Evolutionary conservation across 2,113 vertebrate species (phyloP).

Genomic region (Propithecus coquereli): DNA sequence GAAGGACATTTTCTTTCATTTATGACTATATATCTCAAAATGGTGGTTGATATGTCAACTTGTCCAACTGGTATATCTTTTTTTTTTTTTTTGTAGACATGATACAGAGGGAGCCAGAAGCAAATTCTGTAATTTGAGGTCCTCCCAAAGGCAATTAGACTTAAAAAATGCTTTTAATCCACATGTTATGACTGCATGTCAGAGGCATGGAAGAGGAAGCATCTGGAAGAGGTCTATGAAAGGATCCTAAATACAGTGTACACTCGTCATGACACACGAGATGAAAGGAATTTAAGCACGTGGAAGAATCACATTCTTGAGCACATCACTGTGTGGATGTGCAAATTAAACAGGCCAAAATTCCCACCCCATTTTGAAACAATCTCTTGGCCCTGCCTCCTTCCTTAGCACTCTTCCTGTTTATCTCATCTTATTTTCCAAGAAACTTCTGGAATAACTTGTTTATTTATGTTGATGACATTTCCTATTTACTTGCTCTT

Average conservation of each 20-base stretch:
- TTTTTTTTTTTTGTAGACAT: background rate
- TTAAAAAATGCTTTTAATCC: background rate
- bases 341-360: background rate
- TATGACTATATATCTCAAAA: constrained; percentile 6
- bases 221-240: background rate
- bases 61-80: background rate
- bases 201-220: background rate
- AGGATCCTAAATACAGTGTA: background rate
- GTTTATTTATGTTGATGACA: background rate
- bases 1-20: constrained; percentile 34
- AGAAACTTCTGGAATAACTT: background rate
- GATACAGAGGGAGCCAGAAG: background rate
- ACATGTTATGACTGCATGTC: background rate
- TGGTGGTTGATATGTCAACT: background rate
- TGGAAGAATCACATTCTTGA: background rate
- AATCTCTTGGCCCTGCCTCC: background rate
- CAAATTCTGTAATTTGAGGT: background rate
- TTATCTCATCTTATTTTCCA: background rate
- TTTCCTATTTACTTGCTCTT: background rate
- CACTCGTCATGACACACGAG: background rate
- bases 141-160: background rate
- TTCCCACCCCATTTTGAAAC: background rate
- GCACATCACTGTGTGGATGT: background rate
- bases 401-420: background rate
- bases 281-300: background rate